phyloP scores from a whole-genome alignment of 2,888 invertebrate genomes.

The Xestia rhomboidea region DNA sequence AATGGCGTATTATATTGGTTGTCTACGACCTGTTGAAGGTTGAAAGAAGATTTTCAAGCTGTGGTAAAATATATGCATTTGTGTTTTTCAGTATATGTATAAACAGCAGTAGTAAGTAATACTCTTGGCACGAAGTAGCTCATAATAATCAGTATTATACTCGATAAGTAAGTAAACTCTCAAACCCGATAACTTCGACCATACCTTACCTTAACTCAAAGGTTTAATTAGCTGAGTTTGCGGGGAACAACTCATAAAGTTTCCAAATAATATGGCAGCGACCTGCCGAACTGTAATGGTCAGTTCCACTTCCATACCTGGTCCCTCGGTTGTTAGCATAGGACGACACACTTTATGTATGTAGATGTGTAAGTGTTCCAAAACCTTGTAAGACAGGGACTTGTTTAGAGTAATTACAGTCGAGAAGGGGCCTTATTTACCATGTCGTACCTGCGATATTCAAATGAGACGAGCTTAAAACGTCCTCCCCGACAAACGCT shows the following conservation, averaged over 20 bases:
- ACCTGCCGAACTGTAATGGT: slow-evolving; percentile 37
- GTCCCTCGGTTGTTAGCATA: slow-evolving; percentile 69
- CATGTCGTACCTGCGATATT: slow-evolving; percentile 55
- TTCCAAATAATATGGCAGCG: slow-evolving; percentile 42
- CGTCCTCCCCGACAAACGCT: slow-evolving; percentile 44
- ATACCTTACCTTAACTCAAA: slow-evolving; percentile 34
- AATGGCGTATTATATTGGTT: background rate
- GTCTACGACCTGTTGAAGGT: background rate
- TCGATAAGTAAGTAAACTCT: slow-evolving; percentile 1
- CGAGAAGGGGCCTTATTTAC: slow-evolving; percentile 54
- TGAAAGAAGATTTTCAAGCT: background rate
- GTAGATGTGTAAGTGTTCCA: slow-evolving; percentile 58
- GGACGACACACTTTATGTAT: slow-evolving; percentile 67
- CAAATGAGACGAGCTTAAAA: slow-evolving; percentile 62
- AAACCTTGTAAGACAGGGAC: slow-evolving; percentile 64
- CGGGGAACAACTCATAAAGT: slow-evolving; percentile 47
- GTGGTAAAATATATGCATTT: background rate
- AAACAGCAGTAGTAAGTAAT: background rate
- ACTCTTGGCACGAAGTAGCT: background rate
- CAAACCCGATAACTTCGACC: slow-evolving; percentile 23
- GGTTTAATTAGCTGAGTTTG: slow-evolving; percentile 51
- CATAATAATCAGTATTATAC: slow-evolving; percentile 12
- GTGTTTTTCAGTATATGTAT: background rate
- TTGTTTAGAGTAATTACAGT: slow-evolving; percentile 69
- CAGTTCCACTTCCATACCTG: slow-evolving; percentile 36